Conservation (phyloP, 2,113 vertebrate species). For the Pollachius pollachius region DNA sequence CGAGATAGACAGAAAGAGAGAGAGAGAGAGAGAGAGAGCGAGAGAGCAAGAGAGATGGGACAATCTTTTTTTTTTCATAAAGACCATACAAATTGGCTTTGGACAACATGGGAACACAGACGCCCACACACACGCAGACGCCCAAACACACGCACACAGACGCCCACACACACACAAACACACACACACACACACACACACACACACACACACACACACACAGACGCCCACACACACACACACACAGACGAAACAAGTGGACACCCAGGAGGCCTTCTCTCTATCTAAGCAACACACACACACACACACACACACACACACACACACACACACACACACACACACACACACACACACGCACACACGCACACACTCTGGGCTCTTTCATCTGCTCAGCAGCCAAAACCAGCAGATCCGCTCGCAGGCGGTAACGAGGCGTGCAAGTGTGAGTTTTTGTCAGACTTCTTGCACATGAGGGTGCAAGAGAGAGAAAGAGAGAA, state of each 20-base stretch:
- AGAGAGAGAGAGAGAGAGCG: too few species aligned
- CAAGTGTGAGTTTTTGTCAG: slow-evolving; percentile 22
- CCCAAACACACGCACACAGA: background rate
- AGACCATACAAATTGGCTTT: background rate
- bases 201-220: background rate
- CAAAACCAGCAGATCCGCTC: slow-evolving; percentile 29
- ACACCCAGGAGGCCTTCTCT: too few species aligned
- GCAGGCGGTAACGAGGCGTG: slow-evolving; percentile 29
- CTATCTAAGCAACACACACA: background rate
- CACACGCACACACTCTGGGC: background rate
- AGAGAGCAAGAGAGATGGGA: too few species aligned
- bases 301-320: slow-evolving; percentile 1
- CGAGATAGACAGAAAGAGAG: too few species aligned
- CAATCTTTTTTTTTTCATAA: background rate
- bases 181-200: background rate
- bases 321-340: background rate
- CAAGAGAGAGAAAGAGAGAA: background rate
- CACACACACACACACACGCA: background rate
- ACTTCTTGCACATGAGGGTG: background rate
- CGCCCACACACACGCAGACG: slow-evolving; percentile 1
- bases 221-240: slow-evolving; percentile 3
- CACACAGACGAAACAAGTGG: too few species aligned
- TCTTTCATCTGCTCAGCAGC: slow-evolving; percentile 25
- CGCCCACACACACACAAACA: slow-evolving; percentile 2
- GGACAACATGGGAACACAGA: background rate